Base-by-base conservation (phyloP, 2,888 invertebrate genomes). In the Lottia gigantea region DNA sequence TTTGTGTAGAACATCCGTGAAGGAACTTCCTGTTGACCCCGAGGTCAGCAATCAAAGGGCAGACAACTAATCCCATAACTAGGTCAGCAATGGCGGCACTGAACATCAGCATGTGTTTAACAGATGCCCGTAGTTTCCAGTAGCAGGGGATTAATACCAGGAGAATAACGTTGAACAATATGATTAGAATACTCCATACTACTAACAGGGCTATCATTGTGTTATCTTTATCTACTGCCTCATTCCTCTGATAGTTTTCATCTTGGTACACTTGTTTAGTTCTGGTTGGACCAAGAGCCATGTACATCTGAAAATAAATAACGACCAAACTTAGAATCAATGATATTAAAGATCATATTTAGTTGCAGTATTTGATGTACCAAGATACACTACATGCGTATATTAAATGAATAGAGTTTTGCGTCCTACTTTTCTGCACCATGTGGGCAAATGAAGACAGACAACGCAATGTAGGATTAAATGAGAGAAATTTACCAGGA, bases 71-170 rank as follows among this genome's bases (percentile, higher is more conserved):
- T 1, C 65, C 64, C 23, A 74, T 19, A 16, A 74, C 26, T 11
- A 74, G 47, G 67, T 74, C 74, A 3, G 71, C 74, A n/a, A 71
- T n/a, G n/a, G 74, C 71, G 2, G 71, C 69, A 67, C 68, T 71
- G 71, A 66, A 64, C n/a, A 74, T 64, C 47, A 74, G 66, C 64
- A 71, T 46, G 62, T 74, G 71, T 67, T 74, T 74, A 49, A 71
- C 68, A n/a, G 71, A 71, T 15, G 63, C 66, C 62, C 74, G 68
- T 26, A 74, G 65, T 23, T 55, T 55, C 55, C 55, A 55, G 16
- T 55, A 55, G 23, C 12, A 19, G 19, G 55, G 55, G 8, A 55
- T 55, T 55, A 55, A 55, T 23, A 55, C 55, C 19, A 55, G 8
- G 19, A 55, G 55, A 55, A 55, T 23, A 55, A 55, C 14, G 55